These are phyloP conservation scores for Marmota monax DNA, from an alignment of 2,113 vertebrate genomes.

Conservation along the genomic window DNA sequence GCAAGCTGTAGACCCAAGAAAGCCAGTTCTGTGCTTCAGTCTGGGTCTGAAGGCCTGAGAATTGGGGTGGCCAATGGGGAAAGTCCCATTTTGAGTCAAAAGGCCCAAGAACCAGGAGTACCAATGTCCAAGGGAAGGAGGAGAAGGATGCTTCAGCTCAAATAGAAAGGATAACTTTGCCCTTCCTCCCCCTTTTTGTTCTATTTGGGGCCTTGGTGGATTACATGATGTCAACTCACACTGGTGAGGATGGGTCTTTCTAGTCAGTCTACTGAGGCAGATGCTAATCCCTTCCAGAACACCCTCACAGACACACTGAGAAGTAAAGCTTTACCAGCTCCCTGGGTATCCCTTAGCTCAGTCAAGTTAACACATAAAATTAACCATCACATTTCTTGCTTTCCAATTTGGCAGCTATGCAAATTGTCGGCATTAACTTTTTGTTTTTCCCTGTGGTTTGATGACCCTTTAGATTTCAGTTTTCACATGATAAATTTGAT, in stretches of 20 bases:
- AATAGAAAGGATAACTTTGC: neutral
- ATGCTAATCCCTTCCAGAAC: neutral
- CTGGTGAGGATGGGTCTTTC: neutral
- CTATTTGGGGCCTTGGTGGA: neutral
- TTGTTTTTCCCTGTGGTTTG: neutral
- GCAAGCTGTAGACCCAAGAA: neutral
- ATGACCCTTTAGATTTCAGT: neutral
- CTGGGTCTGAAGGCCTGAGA: neutral
- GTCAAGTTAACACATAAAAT: neutral
- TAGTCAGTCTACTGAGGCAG: neutral
- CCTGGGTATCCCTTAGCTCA: neutral
- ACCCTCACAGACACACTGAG: neutral
- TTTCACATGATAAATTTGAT: neutral
- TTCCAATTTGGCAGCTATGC: neutral
- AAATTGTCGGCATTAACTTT: neutral
- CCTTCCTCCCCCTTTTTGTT: neutral
- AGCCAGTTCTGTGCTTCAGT: neutral
- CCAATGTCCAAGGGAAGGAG: neutral
- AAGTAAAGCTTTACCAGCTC: neutral
- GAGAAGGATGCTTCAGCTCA: neutral
- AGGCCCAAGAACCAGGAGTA: neutral
- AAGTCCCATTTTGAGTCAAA: neutral
- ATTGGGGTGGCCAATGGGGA: neutral
- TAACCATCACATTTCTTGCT: neutral
- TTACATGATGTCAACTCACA: neutral